A percentile compares a stretch with the other conserved stretches of the same genome.
These are phyloP conservation scores for Cyprinella venusta DNA, from an alignment of 2,797 vertebrate species.

Conservation along the genomic window DNA sequence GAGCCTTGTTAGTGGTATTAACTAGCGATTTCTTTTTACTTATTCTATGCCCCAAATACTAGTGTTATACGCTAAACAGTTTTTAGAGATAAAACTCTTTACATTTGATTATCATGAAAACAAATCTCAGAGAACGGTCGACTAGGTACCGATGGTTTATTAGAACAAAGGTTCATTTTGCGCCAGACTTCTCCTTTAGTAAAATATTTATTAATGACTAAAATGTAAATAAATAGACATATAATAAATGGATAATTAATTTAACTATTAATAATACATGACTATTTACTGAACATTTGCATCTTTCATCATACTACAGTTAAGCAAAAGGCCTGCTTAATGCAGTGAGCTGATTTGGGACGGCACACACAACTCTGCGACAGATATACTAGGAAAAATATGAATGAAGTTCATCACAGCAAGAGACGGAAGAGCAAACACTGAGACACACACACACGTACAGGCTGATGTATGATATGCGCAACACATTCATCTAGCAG, in stretches of 20 bases:
- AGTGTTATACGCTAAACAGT: no score
- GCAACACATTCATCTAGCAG: slow-evolving; percentile 40
- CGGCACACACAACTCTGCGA: background rate
- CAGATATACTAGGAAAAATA: background rate
- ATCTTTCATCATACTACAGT: background rate
- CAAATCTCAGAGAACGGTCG: no score
- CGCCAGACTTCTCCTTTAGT: no score
- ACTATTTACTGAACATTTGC: background rate
- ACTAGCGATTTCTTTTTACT: no score
- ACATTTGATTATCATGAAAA: no score
- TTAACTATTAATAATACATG: background rate
- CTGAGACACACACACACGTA: slow-evolving; percentile 3
- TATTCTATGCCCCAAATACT: no score
- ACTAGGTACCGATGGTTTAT: no score
- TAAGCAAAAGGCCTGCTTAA: background rate
- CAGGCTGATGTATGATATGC: slow-evolving; percentile 14
- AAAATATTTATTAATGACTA: no score
- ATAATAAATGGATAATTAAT: background rate
- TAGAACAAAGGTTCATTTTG: no score
- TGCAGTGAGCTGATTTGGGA: background rate
- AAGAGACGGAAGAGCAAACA: slow-evolving; percentile 23
- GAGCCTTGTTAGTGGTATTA: no score
- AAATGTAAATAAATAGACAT: background rate
- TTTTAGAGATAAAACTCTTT: no score
- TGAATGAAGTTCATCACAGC: slow-evolving; percentile 34